phyloP scores from a whole-genome alignment of 2,797 vertebrate genomes.

The Taeniopygia guttata region DNA sequence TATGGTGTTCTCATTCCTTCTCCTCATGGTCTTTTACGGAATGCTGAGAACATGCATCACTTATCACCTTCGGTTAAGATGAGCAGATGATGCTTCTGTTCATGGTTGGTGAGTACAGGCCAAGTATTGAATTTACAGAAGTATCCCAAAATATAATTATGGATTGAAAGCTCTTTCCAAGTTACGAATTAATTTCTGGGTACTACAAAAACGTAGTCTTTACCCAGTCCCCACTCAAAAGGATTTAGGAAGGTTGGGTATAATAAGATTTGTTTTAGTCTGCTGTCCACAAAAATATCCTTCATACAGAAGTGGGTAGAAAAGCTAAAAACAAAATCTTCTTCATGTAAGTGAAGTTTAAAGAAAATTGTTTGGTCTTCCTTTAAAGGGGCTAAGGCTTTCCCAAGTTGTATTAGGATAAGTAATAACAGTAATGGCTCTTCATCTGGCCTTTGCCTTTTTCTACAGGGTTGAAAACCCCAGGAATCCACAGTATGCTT shows the following conservation, averaged over 20 bases:
- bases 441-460: neutral
- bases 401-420: neutral
- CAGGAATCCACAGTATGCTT: neutral
- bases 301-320: neutral
- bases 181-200: neutral
- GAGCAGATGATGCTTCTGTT: neutral
- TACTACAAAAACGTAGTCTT: neutral
- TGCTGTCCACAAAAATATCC: neutral
- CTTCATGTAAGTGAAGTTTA: neutral
- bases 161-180: neutral
- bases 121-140: neutral
- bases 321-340: neutral
- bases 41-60: neutral
- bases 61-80: neutral
- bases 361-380: neutral
- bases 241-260: neutral
- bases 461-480: neutral
- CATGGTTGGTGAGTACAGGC: neutral
- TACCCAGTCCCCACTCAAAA: rapidly evolving
- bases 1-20: neutral
- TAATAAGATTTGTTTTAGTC: neutral
- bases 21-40: neutral
- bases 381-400: neutral
- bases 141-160: neutral
- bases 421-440: neutral